These are phyloP conservation scores for Microctenopoma steveboyesi DNA, from an alignment of 2,797 vertebrate genomes.

Conservation along the genomic window DNA sequence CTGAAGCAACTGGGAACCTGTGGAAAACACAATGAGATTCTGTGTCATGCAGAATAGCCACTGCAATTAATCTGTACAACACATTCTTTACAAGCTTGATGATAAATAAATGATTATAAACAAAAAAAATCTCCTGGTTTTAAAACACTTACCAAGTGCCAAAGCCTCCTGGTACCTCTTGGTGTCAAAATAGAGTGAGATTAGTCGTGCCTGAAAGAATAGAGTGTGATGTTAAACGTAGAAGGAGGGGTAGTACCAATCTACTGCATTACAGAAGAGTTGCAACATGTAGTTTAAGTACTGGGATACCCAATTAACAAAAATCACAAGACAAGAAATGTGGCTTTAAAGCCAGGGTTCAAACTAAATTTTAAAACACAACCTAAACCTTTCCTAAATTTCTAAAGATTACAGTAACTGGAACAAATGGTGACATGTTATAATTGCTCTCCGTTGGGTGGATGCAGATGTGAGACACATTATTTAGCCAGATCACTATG, in stretches of 20 bases:
- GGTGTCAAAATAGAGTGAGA: conserved; percentile 98
- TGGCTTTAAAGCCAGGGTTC: background rate
- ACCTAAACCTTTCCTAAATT: no score
- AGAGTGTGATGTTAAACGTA: conserved; percentile 31
- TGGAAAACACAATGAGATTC: background rate
- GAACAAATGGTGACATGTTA: no score
- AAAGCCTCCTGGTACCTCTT: conserved; percentile 98
- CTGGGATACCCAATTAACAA: background rate
- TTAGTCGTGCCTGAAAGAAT: conserved; percentile 90
- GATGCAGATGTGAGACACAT: no score
- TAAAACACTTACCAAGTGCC: conserved; percentile 89
- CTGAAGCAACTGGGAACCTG: conserved; percentile 93
- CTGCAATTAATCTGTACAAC: background rate
- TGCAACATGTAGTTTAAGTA: background rate
- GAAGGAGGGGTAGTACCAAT: conserved; percentile 3
- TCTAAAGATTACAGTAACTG: no score
- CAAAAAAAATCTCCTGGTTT: background rate
- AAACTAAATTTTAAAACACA: no score
- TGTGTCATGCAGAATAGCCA: conserved; percentile 3
- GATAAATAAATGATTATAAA: background rate
- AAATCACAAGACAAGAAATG: background rate
- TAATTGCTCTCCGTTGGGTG: no score
- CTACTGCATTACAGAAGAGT: background rate
- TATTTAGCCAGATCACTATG: no score
- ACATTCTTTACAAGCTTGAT: background rate